Percentiles rank a stretch among this genome's conserved stretches.
Evolutionary conservation across 2,113 vertebrate species (phyloP).

Genomic region (Sorex araneus): DNA sequence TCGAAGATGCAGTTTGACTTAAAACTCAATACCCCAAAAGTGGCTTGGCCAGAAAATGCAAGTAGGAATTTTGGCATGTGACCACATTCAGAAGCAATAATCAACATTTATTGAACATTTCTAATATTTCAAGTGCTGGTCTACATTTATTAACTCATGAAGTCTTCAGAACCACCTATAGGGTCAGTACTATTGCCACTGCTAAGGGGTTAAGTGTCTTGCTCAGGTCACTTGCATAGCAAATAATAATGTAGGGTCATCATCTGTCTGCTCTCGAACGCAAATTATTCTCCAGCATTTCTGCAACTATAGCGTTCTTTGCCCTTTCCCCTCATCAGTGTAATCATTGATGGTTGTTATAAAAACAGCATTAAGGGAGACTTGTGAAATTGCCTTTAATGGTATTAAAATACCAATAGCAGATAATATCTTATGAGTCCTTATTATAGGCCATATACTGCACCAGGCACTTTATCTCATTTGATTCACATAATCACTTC

Average conservation of each 20-base stretch:
- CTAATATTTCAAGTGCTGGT: background rate
- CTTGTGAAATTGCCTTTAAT: background rate
- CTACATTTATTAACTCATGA: background rate
- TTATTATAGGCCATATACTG: background rate
- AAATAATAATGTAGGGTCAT: background rate
- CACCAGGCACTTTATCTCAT: background rate
- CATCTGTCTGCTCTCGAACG: no score
- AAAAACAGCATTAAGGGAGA: background rate
- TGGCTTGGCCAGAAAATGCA: background rate
- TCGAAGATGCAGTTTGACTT: background rate
- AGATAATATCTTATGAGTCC: conserved; percentile 2
- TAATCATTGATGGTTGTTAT: background rate
- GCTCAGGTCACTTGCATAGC: background rate
- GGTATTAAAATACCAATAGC: background rate
- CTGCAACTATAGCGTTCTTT: background rate
- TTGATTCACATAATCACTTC: background rate
- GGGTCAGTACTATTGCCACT: background rate
- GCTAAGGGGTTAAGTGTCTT: background rate
- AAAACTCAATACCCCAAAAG: background rate
- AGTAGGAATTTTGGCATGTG: background rate
- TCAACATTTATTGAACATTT: conserved; percentile 5
- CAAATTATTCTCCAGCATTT: background rate
- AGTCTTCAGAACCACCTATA: background rate
- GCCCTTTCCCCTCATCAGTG: background rate
- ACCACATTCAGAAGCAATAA: background rate